Evolutionary conservation across 2,113 vertebrate genomes (phyloP).

Genomic region (Lagopus muta): DNA sequence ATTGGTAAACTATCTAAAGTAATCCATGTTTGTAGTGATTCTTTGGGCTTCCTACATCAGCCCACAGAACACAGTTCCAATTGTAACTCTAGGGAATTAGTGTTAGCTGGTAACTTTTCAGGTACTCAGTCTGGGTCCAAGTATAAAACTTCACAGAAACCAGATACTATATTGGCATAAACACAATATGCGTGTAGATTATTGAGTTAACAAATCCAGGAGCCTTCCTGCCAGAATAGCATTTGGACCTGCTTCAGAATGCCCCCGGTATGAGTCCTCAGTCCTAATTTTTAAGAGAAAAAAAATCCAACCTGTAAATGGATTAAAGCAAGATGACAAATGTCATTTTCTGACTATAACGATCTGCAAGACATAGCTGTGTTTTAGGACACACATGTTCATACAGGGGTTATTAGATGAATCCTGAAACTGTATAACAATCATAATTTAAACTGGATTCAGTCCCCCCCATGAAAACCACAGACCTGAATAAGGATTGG

Average conservation of each 20-base stretch:
- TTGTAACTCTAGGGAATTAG: neutral
- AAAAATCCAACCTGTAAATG: neutral
- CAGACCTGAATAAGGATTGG: neutral
- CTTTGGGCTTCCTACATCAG: neutral
- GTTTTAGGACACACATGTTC: neutral
- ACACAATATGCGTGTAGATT: neutral
- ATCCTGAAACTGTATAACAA: neutral
- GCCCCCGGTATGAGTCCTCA: neutral
- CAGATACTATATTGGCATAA: neutral
- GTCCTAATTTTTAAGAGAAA: neutral
- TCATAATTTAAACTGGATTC: neutral
- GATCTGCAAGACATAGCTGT: neutral
- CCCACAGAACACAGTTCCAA: neutral
- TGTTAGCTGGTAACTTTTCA: neutral
- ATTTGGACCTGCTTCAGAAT: neutral
- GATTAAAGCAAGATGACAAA: neutral
- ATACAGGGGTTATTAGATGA: neutral
- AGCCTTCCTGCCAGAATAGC: neutral
- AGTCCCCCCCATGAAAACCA: neutral
- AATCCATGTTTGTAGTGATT: neutral
- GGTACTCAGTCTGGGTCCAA: neutral
- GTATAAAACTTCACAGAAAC: neutral
- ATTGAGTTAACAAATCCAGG: neutral
- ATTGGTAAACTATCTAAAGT: neutral
- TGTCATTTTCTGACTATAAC: neutral